Percentiles rank a stretch among this genome's conserved stretches.
phyloP scores from a whole-genome alignment of 35 echinoderm and acorn worm genomes.

The Lytechinus pictus region DNA sequence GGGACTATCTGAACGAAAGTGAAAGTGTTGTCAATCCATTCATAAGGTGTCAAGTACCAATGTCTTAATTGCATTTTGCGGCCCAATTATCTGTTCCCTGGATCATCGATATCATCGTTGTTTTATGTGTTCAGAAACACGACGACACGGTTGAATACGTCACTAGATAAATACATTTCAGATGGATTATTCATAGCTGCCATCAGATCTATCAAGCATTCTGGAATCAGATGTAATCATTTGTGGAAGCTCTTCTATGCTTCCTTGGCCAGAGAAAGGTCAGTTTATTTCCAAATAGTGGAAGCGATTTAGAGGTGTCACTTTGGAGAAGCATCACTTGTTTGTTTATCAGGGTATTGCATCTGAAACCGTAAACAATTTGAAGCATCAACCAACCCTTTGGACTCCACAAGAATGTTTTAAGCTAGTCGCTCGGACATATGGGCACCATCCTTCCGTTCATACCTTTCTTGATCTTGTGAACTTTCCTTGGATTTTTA shows the following conservation, averaged over 20 bases:
- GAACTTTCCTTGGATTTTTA: slow-evolving; percentile 11
- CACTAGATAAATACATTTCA: background rate
- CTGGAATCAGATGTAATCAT: background rate
- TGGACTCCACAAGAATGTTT: background rate
- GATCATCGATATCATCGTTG: background rate
- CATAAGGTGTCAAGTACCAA: background rate
- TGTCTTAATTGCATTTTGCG: background rate
- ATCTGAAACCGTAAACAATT: slow-evolving; percentile 2
- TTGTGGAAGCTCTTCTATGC: background rate
- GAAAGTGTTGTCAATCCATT: background rate
- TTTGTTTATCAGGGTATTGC: slow-evolving; percentile 2
- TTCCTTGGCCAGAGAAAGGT: background rate
- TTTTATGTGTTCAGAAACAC: background rate
- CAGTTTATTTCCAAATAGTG: background rate
- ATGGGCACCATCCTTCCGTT: background rate
- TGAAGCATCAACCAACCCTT: background rate
- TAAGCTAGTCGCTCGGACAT: background rate
- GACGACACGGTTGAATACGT: background rate
- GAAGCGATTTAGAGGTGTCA: background rate
- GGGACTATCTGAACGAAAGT: background rate
- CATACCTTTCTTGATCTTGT: background rate
- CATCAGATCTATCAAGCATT: background rate
- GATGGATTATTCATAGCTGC: background rate
- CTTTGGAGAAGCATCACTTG: background rate
- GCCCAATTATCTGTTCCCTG: background rate